Base-by-base conservation (phyloP, 2,888 invertebrate species). In the Leptura quadrifasciata region DNA sequence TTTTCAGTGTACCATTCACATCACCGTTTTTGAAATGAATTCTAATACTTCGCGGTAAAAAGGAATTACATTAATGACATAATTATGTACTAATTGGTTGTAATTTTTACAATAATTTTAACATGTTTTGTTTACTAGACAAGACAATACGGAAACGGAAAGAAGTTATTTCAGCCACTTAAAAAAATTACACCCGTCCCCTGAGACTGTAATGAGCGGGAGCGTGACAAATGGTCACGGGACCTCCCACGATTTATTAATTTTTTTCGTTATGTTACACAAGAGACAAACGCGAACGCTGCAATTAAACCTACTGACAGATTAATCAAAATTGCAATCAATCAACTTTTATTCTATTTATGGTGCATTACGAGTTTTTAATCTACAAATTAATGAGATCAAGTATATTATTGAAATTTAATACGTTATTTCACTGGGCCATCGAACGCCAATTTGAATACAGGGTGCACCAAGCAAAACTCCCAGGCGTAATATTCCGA, bases 161-260 rank as follows among this genome's bases (percentile, higher is more conserved):
- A 54, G 52, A 54, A 24, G 52, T 52, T 21, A 52, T 67, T 67
- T 67, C 54, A 67, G 52, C 27, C 65, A 67, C 39, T 54, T 67
- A 52, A 67, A 67, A 64, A 67, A 67, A 47, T 67, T 47, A n/a
- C n/a, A 12, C 65, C 54, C 24, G 65, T 52, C 54, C 65, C 65
- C 54, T 54, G 24, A 67, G 21, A 35, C 21, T 21, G 57, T 15
- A 20, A 15, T 64, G 24, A 18, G 20, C 12, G 18, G 39, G 27
- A 61, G 60, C 60, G 39, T 67, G 52, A 67, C 65, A 67, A 54
- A 67, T 52, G 17, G 12, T 54, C 65, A 67, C 54, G 54, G 54
- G 65, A 52, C 20, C 31, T 27, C 31, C 10, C 31, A 47, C n/a
- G 60, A 61, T 61, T 61, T 60, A 60, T 31, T 60, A 31, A 27